Evolutionary conservation across 2,888 invertebrate genomes (phyloP).

Genomic region (Micoletzkya japonica): DNA sequence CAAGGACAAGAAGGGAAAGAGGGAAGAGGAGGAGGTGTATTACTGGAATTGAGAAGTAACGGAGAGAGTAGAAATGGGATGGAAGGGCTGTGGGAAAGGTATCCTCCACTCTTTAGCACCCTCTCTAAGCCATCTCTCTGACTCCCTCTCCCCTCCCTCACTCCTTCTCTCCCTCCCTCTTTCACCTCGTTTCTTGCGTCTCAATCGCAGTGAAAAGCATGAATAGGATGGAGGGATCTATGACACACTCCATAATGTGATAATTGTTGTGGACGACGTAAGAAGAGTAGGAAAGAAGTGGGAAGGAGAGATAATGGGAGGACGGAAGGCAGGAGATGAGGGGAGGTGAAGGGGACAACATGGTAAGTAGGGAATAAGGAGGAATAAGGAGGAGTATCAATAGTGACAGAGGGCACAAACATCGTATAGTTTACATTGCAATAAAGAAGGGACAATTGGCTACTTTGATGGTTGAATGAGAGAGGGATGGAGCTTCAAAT

Average conservation of each 20-base stretch:
- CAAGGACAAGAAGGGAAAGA: not conserved
- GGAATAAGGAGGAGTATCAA: not conserved
- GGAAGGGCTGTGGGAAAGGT: not conserved
- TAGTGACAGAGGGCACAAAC: conserved; percentile 4
- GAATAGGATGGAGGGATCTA: not conserved
- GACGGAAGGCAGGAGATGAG: conserved; percentile 8
- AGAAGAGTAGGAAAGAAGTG: not conserved
- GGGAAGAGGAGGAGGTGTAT: not conserved
- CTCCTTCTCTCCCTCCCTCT: not conserved
- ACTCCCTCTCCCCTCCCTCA: conserved; percentile 3
- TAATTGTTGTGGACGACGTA: conserved; percentile 15
- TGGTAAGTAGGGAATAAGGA: not conserved
- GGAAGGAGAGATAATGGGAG: not conserved
- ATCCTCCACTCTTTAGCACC: not conserved
- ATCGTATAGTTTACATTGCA: not conserved
- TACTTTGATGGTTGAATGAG: not conserved
- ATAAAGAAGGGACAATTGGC: not conserved
- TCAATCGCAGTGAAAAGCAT: not conserved
- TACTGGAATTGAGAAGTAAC: not conserved
- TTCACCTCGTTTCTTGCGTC: too few species aligned
- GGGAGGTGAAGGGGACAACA: not conserved
- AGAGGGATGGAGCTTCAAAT: not conserved
- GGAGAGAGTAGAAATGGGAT: conserved; percentile 2
- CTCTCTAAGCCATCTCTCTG: conserved; percentile 5
- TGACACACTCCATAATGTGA: conserved; percentile 4